These are phyloP conservation scores for Drosophila sproati DNA, from an alignment of 1,140 invertebrate species.

Conservation along the genomic window DNA sequence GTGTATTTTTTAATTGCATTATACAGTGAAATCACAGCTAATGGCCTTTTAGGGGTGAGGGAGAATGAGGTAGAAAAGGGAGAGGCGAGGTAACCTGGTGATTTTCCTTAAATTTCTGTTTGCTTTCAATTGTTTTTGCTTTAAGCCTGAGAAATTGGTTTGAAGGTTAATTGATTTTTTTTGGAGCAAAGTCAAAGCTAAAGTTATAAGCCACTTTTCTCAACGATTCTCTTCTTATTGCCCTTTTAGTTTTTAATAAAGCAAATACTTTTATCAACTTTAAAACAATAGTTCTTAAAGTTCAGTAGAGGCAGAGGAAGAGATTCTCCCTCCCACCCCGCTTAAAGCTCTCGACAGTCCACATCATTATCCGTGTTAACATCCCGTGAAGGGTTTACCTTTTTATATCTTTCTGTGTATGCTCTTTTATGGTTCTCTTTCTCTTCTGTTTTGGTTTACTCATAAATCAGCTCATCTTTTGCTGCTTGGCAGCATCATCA, in stretches of 20 bases:
- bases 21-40: constrained; percentile 63
- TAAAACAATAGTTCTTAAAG: too few species aligned
- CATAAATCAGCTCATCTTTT: constrained; percentile 59
- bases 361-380: too few species aligned
- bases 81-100: constrained; percentile 2
- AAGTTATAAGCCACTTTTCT: background rate
- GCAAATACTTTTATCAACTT: too few species aligned
- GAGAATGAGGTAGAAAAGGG: constrained; percentile 1
- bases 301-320: too few species aligned
- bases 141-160: constrained; percentile 29
- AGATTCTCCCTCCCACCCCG: too few species aligned
- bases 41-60: background rate
- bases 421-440: constrained; percentile 12
- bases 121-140: constrained; percentile 25
- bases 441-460: constrained; percentile 1
- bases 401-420: constrained; percentile 1
- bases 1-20: constrained; percentile 73
- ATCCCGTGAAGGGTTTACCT: too few species aligned
- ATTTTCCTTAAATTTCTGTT: constrained; percentile 27
- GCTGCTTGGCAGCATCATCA: constrained; percentile 54
- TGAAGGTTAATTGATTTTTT: constrained; percentile 35
- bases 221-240: background rate
- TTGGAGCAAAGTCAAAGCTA: background rate
- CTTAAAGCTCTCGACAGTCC: too few species aligned
- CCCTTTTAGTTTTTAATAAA: too few species aligned